phyloP scores from a whole-genome alignment of 2,888 invertebrate species.

The Mythimna ferrago region DNA sequence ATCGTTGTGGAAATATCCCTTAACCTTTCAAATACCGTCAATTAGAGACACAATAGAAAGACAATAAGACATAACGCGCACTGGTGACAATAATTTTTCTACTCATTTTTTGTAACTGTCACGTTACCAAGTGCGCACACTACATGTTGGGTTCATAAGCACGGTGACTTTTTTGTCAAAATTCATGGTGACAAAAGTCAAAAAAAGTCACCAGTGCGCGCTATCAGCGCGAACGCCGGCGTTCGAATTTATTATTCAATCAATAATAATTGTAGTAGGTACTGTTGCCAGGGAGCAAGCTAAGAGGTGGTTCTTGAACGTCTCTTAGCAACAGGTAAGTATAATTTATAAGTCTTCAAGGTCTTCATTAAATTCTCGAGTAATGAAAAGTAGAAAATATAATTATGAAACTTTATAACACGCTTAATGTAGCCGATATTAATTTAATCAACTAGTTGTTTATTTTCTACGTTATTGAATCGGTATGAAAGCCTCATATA shows the following conservation, averaged over 20 bases:
- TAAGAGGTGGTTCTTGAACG: neutral
- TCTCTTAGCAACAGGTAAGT: slow-evolving; percentile 27
- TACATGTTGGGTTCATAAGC: too few relatives aligned
- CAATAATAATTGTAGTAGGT: slow-evolving; percentile 8
- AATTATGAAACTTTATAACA: neutral
- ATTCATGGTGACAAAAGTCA: too few relatives aligned
- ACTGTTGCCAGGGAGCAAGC: slow-evolving; percentile 22
- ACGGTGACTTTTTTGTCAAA: too few relatives aligned
- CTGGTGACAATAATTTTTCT: too few relatives aligned
- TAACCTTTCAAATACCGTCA: neutral
- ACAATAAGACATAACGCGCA: too few relatives aligned
- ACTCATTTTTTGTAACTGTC: too few relatives aligned
- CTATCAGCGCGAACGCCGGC: too few relatives aligned
- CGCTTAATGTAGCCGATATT: neutral
- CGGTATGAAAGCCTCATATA: neutral
- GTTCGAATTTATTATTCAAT: slow-evolving; percentile 3
- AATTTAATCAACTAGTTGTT: neutral
- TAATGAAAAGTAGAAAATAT: slow-evolving; percentile 9
- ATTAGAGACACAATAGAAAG: too few relatives aligned
- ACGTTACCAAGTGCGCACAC: too few relatives aligned
- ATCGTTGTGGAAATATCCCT: slow-evolving; percentile 17
- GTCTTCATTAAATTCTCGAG: slow-evolving; percentile 15
- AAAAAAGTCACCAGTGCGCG: too few relatives aligned
- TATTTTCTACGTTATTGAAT: slow-evolving; percentile 8
- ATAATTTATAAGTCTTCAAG: neutral